A percentile compares a stretch with the other conserved stretches of the same genome.
These are phyloP conservation scores for Sinohyriopsis cumingii DNA, from an alignment of 2,888 invertebrate species.

Conservation along the genomic window DNA sequence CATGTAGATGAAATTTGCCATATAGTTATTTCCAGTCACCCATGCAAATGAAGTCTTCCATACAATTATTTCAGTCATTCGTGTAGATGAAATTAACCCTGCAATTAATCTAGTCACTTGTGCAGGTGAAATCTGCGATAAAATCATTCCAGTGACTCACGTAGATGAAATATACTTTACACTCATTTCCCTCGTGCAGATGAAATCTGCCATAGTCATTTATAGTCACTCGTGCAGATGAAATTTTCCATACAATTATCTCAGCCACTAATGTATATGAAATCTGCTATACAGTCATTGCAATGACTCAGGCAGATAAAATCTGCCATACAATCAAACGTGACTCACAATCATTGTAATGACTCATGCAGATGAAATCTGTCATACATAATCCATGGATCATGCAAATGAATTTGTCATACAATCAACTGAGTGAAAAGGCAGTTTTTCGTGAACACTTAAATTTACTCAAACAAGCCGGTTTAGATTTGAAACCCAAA, in stretches of 20 bases:
- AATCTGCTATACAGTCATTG: slow-evolving; percentile 9
- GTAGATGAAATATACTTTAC: background rate
- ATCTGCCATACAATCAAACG: slow-evolving; percentile 4
- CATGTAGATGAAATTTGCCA: background rate
- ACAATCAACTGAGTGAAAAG: background rate
- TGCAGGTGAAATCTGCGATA: slow-evolving; percentile 7
- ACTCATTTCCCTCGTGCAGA: background rate
- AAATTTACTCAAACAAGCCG: too few species aligned
- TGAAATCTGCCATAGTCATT: too few species aligned
- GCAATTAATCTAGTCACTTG: too few species aligned
- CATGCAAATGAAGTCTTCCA: background rate
- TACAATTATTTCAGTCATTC: background rate
- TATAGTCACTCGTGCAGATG: background rate
- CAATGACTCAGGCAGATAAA: background rate
- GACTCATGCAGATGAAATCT: too few species aligned
- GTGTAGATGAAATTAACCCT: too few species aligned
- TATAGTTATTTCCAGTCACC: background rate
- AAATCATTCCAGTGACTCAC: background rate
- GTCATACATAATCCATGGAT: too few species aligned
- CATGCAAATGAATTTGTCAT: background rate
- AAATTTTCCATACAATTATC: too few species aligned
- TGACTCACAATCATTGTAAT: background rate
- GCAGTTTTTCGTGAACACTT: background rate
- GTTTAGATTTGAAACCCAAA: too few species aligned
- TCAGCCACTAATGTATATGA: background rate